phyloP scores from a whole-genome alignment of 1,140 invertebrate genomes.

The Apis florea region DNA sequence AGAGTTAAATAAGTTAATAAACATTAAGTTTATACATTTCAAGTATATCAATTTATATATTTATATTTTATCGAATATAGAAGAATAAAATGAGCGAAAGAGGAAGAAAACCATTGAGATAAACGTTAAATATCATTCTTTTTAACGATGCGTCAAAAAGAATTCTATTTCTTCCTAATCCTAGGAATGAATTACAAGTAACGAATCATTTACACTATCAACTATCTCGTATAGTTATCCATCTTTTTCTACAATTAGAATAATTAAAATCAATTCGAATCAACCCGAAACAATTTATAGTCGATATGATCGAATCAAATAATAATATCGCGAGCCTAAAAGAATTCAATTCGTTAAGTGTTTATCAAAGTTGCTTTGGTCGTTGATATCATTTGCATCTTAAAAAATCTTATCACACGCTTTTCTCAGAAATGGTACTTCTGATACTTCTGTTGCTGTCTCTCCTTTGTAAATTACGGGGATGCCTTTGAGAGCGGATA shows the following conservation, averaged over 20 bases:
- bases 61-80: too few relatives aligned
- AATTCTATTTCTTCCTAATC: too few relatives aligned
- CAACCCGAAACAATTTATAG: not conserved
- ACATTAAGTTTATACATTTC: too few relatives aligned
- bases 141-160: too few relatives aligned
- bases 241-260: not conserved
- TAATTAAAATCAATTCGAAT: not conserved
- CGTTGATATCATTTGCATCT: not conserved
- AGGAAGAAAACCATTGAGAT: too few relatives aligned
- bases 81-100: too few relatives aligned
- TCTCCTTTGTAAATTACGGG: conserved; percentile 58
- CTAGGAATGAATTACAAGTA: too few relatives aligned
- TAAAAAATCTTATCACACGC: conserved; percentile 56
- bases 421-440: conserved; percentile 69
- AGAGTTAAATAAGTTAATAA: too few relatives aligned
- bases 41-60: too few relatives aligned
- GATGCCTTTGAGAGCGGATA: conserved; percentile 36
- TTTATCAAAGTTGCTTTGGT: not conserved
- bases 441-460: conserved; percentile 65
- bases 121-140: too few relatives aligned
- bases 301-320: not conserved
- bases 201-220: too few relatives aligned
- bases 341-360: not conserved
- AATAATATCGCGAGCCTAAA: not conserved
- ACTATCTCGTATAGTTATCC: too few relatives aligned